Base-by-base conservation (phyloP, 2,888 invertebrate genomes). In the Aphodius granarius region DNA sequence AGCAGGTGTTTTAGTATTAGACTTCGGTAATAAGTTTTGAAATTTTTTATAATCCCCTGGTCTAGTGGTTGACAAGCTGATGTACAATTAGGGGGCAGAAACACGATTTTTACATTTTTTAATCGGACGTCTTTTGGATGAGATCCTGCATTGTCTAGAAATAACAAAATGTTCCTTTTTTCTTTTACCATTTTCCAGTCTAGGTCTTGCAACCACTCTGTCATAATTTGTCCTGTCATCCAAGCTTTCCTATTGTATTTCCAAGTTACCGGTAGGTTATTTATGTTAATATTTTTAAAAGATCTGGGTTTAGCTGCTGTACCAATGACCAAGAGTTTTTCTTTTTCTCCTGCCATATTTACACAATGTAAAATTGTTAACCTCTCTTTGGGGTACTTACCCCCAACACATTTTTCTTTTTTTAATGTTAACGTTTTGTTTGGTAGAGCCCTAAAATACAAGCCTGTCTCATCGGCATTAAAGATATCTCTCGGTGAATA, bases 51-150 rank as follows among this genome's bases (percentile, higher is more conserved):
- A 74, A 76, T 68, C 64, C 75, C 73, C 73, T 65, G 71, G 43
- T 71, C 71, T 22, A 71, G 23, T 71, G 71, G 43, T 71, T 71
- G 71, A 71, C 23, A 71, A 71, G 23, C 23, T 71, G 66, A 66
- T 72, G 74, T 77, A 20, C 63, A 68, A 75, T 75, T 77, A 76
- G 75, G 75, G 71, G 71, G 73, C 23, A 77, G 63, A 73, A 75
- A 76, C 16, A 73, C 20, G 22, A 76, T 63, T 76, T 77, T 72
- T 72, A 72, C 22, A 72, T 72, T 72, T 72, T 17, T 68, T 68
- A 68, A 17, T 68, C 13, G 17, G 21, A 21, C 20, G 21, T 73
- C 4, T 23, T 63, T 72, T 74, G 71, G 20, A 65, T 73, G 64
- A 21, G 64, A 62, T 73, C 18, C 43, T 68, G 66, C 62, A 21